phyloP scores from a whole-genome alignment of 2,113 vertebrate genomes.

The Seriola rivoliana region DNA sequence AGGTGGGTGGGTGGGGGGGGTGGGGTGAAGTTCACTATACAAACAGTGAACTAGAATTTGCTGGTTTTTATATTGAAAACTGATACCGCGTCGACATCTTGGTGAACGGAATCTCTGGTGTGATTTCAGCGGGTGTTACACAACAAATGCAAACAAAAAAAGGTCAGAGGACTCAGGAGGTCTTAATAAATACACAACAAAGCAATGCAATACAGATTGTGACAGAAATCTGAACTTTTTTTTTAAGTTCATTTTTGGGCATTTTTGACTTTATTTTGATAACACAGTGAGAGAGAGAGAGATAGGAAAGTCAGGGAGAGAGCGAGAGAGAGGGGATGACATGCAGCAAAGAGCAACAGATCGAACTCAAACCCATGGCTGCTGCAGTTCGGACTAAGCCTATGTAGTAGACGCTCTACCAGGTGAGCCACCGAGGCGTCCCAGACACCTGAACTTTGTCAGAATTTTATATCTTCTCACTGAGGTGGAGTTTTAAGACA shows the following conservation, averaged over 20 bases:
- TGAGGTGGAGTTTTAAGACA: conserved; percentile 6
- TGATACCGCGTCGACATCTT: neutral
- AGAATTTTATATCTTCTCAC: neutral
- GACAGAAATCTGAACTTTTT: neutral
- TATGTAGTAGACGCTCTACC: too few species aligned
- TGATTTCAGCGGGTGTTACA: conserved; percentile 5
- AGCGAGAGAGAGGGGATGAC: too few species aligned
- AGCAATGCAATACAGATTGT: neutral
- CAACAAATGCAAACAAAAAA: neutral
- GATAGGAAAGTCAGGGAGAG: too few species aligned
- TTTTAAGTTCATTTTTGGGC: too few species aligned
- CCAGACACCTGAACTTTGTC: neutral
- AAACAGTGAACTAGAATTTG: neutral
- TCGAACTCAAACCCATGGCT: too few species aligned
- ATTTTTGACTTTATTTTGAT: too few species aligned
- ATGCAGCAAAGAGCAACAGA: too few species aligned
- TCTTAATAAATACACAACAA: neutral
- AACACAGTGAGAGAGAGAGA: too few species aligned
- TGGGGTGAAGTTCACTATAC: neutral
- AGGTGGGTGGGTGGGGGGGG: too few species aligned
- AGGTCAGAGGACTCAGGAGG: neutral
- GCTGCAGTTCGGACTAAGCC: too few species aligned
- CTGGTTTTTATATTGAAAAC: neutral
- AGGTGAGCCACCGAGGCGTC: too few species aligned
- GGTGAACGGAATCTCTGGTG: neutral